Conservation (phyloP, 37 sponge, comb jelly and placozoan species). For the Agelas oroides region DNA sequence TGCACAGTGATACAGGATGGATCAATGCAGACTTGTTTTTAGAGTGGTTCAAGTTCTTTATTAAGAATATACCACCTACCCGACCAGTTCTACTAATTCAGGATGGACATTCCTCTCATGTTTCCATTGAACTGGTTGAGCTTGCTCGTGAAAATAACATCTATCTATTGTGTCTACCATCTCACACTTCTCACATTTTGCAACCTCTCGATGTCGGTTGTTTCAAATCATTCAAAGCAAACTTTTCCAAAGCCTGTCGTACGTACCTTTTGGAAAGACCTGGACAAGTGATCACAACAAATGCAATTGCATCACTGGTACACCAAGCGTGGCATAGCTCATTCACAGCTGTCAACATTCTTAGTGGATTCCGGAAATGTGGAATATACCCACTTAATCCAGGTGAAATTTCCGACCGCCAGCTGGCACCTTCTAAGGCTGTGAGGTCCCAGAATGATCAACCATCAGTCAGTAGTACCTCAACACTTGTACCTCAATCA, state of each 20-base stretch:
- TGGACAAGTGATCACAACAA: constrained; percentile 58
- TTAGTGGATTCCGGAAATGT: constrained; percentile 69
- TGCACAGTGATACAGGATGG: constrained; percentile 21
- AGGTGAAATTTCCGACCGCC: constrained; percentile 41
- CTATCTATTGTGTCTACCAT: constrained; percentile 44
- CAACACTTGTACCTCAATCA: too few species aligned
- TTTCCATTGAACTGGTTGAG: neutral
- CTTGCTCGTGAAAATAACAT: constrained; percentile 26
- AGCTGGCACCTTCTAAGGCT: constrained; percentile 53
- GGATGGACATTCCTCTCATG: constrained; percentile 2
- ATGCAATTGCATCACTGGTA: constrained; percentile 49
- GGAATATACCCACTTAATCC: constrained; percentile 64
- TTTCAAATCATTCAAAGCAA: constrained; percentile 43
- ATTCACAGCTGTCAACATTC: constrained; percentile 53
- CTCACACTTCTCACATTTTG: constrained; percentile 58
- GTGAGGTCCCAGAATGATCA: neutral
- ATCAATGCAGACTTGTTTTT: too few species aligned
- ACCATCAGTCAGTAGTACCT: too few species aligned
- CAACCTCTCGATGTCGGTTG: constrained; percentile 67
- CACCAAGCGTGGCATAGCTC: constrained; percentile 41
- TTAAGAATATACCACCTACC: neutral
- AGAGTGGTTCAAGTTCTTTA: constrained; percentile 25
- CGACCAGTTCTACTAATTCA: neutral
- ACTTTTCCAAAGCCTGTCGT: constrained; percentile 15
- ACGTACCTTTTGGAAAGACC: constrained; percentile 5